These are phyloP conservation scores for Hirtodrosophila duncani DNA, from an alignment of 2,888 invertebrate genomes.

Conservation along the genomic window DNA sequence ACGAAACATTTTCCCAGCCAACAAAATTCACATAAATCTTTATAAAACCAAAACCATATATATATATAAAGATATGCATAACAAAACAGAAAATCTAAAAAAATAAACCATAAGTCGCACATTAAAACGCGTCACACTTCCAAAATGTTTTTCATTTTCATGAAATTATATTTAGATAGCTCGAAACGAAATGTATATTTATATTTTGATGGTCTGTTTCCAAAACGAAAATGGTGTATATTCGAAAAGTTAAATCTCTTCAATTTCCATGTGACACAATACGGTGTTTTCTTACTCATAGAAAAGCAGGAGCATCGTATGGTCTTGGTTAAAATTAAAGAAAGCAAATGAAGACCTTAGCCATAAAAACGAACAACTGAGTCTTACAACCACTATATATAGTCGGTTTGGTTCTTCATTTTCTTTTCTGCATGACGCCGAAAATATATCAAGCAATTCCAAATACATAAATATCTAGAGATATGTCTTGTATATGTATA, in stretches of 20 bases:
- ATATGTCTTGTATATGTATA: background rate
- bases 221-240: too few relatives aligned
- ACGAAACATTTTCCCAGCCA: background rate
- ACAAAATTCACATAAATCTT: conserved; percentile 16
- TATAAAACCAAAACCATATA: conserved; percentile 24
- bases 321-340: too few relatives aligned
- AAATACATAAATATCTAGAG: conserved; percentile 11
- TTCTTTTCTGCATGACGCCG: conserved; percentile 15
- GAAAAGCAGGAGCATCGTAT: too few relatives aligned
- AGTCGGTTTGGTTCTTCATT: background rate
- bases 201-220: too few relatives aligned
- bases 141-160: conserved; percentile 18
- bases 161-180: conserved; percentile 36
- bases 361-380: too few relatives aligned
- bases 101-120: conserved; percentile 30
- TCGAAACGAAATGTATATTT: too few relatives aligned
- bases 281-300: too few relatives aligned
- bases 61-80: conserved; percentile 9
- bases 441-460: conserved; percentile 4
- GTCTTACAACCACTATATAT: too few relatives aligned
- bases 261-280: too few relatives aligned
- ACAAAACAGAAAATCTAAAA: conserved; percentile 1
- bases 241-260: too few relatives aligned
- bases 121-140: conserved; percentile 61
- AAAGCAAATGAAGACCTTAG: too few relatives aligned